Percentiles rank a stretch among this genome's conserved stretches.
Evolutionary conservation across 1,140 invertebrate genomes (phyloP).

Genomic region (Paramacrobiotus metropolitanus): DNA sequence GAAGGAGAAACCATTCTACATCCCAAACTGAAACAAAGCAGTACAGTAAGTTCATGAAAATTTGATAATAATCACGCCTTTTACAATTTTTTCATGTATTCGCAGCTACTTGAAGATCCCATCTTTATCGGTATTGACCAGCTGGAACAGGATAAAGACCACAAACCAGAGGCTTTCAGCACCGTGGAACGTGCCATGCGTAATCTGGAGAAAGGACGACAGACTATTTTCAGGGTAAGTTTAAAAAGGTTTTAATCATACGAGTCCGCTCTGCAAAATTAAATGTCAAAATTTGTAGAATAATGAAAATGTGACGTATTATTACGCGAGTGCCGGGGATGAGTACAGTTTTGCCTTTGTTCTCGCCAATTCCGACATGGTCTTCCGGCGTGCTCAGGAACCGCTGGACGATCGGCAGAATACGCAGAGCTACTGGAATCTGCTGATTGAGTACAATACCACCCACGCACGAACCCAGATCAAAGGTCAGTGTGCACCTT

Average conservation of each 20-base stretch:
- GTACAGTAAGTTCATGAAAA: slow-evolving; percentile 21
- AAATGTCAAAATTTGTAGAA: no score
- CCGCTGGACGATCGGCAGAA: slow-evolving; percentile 16
- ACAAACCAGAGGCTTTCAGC: slow-evolving; percentile 20
- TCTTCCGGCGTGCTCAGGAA: slow-evolving; percentile 23
- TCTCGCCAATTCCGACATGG: slow-evolving; percentile 23
- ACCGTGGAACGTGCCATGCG: slow-evolving; percentile 20
- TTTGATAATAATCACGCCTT: no score
- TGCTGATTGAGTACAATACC: slow-evolving; percentile 23
- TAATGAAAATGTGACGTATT: slow-evolving; percentile 16
- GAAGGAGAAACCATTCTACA: slow-evolving; percentile 26
- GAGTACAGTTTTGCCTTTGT: slow-evolving; percentile 26
- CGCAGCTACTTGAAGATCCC: slow-evolving; percentile 24
- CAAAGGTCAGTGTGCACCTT: slow-evolving; percentile 10
- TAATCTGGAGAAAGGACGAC: slow-evolving; percentile 17
- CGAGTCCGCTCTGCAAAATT: no score
- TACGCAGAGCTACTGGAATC: slow-evolving; percentile 22
- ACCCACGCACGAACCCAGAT: slow-evolving; percentile 15
- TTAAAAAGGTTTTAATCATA: background rate
- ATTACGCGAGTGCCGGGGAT: slow-evolving; percentile 21
- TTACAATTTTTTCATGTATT: no score
- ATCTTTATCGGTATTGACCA: slow-evolving; percentile 25
- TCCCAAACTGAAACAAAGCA: slow-evolving; percentile 23
- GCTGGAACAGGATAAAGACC: slow-evolving; percentile 22
- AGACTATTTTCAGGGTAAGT: slow-evolving; percentile 7